Evolutionary conservation across 2,113 vertebrate species (phyloP).

Genomic region (Melanocharis versteri): DNA sequence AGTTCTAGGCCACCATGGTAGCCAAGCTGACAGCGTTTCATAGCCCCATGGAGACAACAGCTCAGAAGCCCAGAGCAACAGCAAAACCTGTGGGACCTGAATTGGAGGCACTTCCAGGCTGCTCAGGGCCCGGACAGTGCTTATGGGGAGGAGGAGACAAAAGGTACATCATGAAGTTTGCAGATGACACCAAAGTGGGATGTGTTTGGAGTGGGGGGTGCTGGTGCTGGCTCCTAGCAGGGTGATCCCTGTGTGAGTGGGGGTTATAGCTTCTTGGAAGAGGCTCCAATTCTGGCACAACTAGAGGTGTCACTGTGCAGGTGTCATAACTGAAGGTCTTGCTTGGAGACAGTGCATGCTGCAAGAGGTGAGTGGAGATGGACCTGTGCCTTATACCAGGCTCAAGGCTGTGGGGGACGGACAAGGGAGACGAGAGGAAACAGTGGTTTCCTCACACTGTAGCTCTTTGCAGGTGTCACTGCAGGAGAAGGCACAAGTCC

Average conservation of each 20-base stretch:
- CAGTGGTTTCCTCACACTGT: background rate
- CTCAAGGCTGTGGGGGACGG: background rate
- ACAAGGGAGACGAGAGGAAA: background rate
- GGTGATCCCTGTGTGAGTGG: background rate
- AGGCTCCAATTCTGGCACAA: background rate
- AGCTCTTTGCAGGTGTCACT: background rate
- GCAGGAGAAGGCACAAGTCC: background rate
- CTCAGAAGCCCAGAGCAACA: background rate
- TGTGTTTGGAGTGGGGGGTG: background rate
- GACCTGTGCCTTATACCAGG: background rate
- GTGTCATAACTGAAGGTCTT: background rate
- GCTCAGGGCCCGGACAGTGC: background rate
- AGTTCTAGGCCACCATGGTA: background rate
- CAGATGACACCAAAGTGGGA: background rate
- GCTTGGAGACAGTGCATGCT: rapidly evolving
- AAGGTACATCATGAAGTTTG: background rate
- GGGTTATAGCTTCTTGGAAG: background rate
- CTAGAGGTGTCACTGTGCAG: background rate
- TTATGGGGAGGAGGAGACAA: background rate
- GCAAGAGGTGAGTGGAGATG: background rate
- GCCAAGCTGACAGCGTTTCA: background rate
- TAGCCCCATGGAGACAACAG: background rate
- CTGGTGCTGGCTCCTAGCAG: background rate
- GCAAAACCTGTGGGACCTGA: background rate
- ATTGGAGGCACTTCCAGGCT: background rate